Conservation (phyloP, 2,113 vertebrate genomes). For the Bos taurus region DNA sequence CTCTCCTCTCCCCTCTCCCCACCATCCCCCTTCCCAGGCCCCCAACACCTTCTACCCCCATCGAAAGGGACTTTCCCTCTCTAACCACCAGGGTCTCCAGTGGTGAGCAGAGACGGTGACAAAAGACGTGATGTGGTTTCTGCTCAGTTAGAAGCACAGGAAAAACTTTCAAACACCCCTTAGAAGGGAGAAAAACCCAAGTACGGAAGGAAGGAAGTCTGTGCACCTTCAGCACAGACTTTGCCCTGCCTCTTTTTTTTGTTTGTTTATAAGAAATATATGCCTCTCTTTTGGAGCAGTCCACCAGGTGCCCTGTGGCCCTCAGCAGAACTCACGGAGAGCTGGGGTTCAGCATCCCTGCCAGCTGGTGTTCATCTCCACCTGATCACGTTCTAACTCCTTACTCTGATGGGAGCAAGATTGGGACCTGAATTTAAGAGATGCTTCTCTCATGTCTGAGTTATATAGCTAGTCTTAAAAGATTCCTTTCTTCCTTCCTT, state of each 20-base stretch:
- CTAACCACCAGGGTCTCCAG: slow-evolving; percentile 76
- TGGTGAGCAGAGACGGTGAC: slow-evolving; percentile 65
- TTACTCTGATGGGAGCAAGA: neutral
- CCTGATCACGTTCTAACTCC: neutral
- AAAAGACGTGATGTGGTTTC: slow-evolving; percentile 72
- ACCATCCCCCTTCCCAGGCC: neutral
- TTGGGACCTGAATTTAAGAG: neutral
- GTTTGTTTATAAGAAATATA: neutral
- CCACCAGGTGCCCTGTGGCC: neutral
- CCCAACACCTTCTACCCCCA: slow-evolving; percentile 54
- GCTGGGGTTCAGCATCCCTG: neutral
- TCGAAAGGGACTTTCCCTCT: slow-evolving; percentile 74
- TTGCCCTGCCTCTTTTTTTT: neutral
- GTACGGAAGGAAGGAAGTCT: slow-evolving; percentile 71
- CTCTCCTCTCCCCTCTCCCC: neutral
- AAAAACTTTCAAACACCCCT: slow-evolving; percentile 69
- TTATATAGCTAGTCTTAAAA: slow-evolving; percentile 29
- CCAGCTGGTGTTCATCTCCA: neutral
- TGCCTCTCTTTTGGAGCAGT: neutral
- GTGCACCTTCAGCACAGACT: neutral
- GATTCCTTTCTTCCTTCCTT: neutral
- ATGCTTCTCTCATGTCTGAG: slow-evolving; percentile 44
- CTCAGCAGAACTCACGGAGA: neutral
- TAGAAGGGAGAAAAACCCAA: slow-evolving; percentile 67
- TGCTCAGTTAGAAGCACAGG: slow-evolving; percentile 68